Conservation (phyloP, 2,113 vertebrate species). For the Agapornis roseicollis region DNA sequence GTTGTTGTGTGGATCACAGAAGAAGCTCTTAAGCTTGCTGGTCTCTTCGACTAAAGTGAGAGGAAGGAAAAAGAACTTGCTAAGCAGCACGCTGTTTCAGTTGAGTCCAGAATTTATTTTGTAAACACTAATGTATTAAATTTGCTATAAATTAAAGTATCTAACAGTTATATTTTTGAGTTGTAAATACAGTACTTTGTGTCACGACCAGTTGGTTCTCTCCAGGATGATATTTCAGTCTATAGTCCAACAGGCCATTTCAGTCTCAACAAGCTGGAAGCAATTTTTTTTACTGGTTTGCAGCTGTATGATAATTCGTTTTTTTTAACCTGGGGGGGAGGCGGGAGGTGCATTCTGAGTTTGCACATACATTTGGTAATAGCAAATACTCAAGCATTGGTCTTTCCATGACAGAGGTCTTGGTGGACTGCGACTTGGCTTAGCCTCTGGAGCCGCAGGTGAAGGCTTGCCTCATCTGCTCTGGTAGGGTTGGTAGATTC, state of each 20-base stretch:
- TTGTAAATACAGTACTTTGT: slow-evolving; percentile 76
- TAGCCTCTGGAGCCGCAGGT: not conserved
- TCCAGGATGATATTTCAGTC: slow-evolving; percentile 49
- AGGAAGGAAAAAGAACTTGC: slow-evolving; percentile 60
- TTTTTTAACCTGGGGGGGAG: not conserved
- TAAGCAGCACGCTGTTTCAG: slow-evolving; percentile 54
- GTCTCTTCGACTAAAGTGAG: slow-evolving; percentile 43
- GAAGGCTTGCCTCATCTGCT: not conserved
- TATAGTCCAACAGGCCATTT: slow-evolving; percentile 63
- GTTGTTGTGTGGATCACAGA: slow-evolving; percentile 14
- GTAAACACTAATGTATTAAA: slow-evolving; percentile 98
- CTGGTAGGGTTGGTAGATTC: not conserved
- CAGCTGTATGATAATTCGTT: not conserved
- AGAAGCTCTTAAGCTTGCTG: slow-evolving; percentile 54
- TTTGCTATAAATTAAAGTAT: slow-evolving; percentile 95
- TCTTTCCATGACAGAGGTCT: slow-evolving; percentile 10
- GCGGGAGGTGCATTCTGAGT: not conserved
- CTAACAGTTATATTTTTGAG: slow-evolving; percentile 80
- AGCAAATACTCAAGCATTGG: not conserved
- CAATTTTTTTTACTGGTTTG: slow-evolving; percentile 45
- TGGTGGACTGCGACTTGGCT: slow-evolving; percentile 6
- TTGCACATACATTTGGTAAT: not conserved
- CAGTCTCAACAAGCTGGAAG: slow-evolving; percentile 50
- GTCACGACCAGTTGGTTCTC: slow-evolving; percentile 59
- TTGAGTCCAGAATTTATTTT: slow-evolving; percentile 81